These are phyloP conservation scores for Enteromius unitaeniatus DNA, from an alignment of 2,797 vertebrate species.

Conservation along the genomic window DNA sequence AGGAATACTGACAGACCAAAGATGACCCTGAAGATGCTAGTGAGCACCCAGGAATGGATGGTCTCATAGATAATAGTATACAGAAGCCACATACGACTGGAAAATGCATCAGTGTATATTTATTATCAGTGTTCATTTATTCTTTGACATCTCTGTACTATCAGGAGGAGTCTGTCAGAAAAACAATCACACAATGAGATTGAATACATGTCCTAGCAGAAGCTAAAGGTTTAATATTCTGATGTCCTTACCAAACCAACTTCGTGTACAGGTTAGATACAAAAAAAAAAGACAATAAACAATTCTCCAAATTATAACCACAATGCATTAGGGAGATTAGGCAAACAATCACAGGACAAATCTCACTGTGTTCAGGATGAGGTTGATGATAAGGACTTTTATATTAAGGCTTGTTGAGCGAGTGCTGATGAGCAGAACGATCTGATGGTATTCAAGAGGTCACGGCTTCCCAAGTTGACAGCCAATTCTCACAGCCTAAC, in stretches of 20 bases:
- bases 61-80: background rate
- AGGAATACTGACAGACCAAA: background rate
- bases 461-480: conserved; percentile 23
- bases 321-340: conserved; percentile 2
- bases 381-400: conserved; percentile 24
- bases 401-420: conserved; percentile 25
- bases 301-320: conserved; percentile 10
- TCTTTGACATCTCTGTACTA: background rate
- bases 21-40: background rate
- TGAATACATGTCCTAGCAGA: background rate
- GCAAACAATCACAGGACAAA: conserved; percentile 32
- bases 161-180: background rate
- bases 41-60: background rate
- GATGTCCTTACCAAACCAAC: background rate
- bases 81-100: background rate
- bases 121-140: background rate
- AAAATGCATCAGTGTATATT: background rate
- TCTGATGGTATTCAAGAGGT: conserved; percentile 25
- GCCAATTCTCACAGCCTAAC: conserved; percentile 42
- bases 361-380: conserved; percentile 9
- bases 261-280: background rate
- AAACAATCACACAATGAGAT: background rate
- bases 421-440: conserved; percentile 16
- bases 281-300: too few species aligned
- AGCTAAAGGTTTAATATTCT: conserved; percentile 1